These are phyloP conservation scores for Tiliacea aurago DNA, from an alignment of 2,888 invertebrate species.

Conservation along the genomic window DNA sequence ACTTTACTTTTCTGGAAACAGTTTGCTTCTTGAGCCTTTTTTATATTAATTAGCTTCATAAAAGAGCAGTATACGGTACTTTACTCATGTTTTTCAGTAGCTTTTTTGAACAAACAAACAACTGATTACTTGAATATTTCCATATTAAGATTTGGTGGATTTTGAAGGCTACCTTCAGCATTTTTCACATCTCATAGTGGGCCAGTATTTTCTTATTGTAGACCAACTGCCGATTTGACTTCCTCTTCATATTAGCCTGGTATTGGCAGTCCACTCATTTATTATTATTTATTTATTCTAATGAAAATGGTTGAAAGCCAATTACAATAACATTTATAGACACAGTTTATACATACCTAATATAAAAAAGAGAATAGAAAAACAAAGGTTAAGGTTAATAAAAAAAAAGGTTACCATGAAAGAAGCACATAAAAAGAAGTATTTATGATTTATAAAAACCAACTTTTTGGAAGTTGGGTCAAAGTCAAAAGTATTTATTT, in stretches of 20 bases:
- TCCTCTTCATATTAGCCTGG: neutral
- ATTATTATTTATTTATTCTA: neutral
- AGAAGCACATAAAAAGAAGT: neutral
- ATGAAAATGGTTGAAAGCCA: neutral
- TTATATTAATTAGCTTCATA: too few species aligned
- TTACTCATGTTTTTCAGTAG: neutral
- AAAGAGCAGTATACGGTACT: neutral
- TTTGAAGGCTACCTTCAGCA: too few species aligned
- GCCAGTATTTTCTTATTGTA: neutral
- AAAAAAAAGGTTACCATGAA: neutral
- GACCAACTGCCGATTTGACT: neutral
- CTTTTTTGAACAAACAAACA: neutral
- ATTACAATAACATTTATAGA: neutral
- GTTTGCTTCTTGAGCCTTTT: neutral
- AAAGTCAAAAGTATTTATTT: too few species aligned
- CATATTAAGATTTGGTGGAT: neutral
- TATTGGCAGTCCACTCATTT: too few species aligned
- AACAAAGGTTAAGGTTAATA: neutral
- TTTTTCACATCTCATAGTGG: too few species aligned
- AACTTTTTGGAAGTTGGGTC: too few species aligned
- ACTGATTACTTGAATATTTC: neutral
- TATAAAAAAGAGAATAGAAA: neutral
- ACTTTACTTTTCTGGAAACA: neutral
- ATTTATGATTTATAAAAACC: neutral
- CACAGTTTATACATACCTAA: neutral